These are phyloP conservation scores for Drymodes brunneopygia DNA, from an alignment of 2,113 vertebrate species.

Conservation along the genomic window DNA sequence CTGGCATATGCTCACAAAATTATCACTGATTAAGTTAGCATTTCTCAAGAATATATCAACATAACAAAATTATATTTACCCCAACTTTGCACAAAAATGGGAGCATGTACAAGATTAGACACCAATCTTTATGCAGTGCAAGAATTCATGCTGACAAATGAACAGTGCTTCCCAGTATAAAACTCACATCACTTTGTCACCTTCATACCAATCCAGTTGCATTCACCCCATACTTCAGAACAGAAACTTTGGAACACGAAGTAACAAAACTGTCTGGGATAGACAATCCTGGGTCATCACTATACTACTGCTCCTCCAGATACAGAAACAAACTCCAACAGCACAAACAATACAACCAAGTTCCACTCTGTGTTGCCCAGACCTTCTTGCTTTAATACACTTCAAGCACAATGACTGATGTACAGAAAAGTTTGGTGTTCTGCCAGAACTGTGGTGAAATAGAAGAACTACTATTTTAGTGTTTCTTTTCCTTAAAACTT, in stretches of 20 bases:
- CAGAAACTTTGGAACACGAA: background rate
- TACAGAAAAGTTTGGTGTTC: background rate
- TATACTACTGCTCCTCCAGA: background rate
- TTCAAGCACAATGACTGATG: background rate
- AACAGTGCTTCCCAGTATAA: background rate
- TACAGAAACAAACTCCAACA: background rate
- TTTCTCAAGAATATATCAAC: background rate
- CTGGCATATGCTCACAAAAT: background rate
- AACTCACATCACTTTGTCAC: background rate
- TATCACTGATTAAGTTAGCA: background rate
- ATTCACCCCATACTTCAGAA: background rate
- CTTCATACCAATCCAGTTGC: background rate
- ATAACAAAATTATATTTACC: background rate
- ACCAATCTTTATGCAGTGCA: background rate
- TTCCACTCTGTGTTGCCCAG: background rate
- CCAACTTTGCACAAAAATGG: background rate
- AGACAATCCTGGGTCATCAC: background rate
- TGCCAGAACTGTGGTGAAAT: background rate
- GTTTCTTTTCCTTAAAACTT: background rate
- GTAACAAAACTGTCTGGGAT: background rate
- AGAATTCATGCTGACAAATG: background rate
- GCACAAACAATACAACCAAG: background rate
- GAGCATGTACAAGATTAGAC: background rate
- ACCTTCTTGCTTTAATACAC: background rate
- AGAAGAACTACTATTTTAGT: background rate